Percentiles rank a stretch among this genome's conserved stretches.
Conservation (phyloP, 2,888 invertebrate genomes). For the Allophyes oxyacanthae region DNA sequence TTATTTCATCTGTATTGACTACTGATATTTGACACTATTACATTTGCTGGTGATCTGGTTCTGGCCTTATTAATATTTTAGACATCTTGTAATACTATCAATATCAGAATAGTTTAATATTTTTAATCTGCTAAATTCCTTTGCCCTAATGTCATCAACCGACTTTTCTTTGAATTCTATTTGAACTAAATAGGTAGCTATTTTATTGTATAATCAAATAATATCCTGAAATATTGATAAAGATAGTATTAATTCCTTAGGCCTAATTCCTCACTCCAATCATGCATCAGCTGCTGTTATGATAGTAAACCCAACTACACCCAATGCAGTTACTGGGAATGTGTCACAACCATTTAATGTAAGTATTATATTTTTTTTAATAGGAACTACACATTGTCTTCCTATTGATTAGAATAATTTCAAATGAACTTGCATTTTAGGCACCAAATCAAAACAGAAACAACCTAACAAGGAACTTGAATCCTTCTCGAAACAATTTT, state of each 20-base stretch:
- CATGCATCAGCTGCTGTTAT: slow-evolving; percentile 87
- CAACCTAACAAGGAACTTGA: slow-evolving; percentile 83
- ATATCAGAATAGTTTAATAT: too few species aligned
- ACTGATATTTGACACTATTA: slow-evolving; percentile 5
- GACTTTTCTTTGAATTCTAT: too few species aligned
- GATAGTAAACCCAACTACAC: slow-evolving; percentile 88
- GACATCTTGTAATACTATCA: too few species aligned
- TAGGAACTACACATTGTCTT: background rate
- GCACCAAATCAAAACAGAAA: slow-evolving; percentile 82
- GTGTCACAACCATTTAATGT: slow-evolving; percentile 84
- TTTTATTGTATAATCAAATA: background rate
- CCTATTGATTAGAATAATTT: background rate
- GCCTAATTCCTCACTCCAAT: slow-evolving; percentile 83
- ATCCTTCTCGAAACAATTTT: slow-evolving; percentile 82
- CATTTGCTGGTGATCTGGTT: background rate
- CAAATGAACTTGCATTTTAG: slow-evolving; percentile 60
- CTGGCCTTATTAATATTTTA: too few species aligned
- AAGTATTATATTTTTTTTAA: slow-evolving; percentile 52
- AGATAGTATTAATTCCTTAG: slow-evolving; percentile 53
- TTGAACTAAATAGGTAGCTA: too few species aligned
- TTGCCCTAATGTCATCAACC: too few species aligned
- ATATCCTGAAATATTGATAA: background rate
- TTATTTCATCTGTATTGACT: slow-evolving; percentile 2
- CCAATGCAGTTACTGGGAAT: slow-evolving; percentile 83
- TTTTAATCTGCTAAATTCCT: too few species aligned